Evolutionary conservation across 2,797 vertebrate genomes (phyloP), one percentile per base, ranked within the genome.

Genomic region (Acanthis flammea): DNA sequence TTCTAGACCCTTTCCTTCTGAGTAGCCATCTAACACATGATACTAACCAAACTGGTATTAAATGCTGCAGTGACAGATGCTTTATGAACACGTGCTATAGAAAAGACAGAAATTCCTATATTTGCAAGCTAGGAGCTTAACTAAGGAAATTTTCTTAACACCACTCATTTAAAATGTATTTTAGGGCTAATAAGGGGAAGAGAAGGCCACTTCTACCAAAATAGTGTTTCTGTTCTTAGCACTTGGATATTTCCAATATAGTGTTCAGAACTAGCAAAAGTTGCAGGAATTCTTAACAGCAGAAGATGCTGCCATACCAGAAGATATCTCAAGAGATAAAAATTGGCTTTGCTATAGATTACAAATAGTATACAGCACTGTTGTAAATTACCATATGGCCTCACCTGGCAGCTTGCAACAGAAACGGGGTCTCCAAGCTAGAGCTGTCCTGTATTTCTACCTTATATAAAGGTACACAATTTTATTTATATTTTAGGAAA

Each of bases 191-290:
- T 22, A 74, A 15, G 31, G 74, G 80, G 60, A 85, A 90, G 60
- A 60, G 47, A 90, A 95, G 84, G 90, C 84, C 89, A 42, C 54
- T 78, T 65, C 65, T 79, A 92, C 19, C 39, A 90, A 68, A 94
- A 80, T 91, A 94, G 94, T 85, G 93, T 91, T 88, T 85, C 73
- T 5, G 7, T 80, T 90, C 55, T 88, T 74, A 72, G 82, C 39
- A 85, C 76, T 90, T 75, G 68, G 61, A 21, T 91, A 87, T 17
- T 94, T 91, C 72, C 48, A 72, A 68, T 73, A 91, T 95, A 97
- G 95, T 96, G 95, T 96, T 95, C 66, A 63, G 65, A 93, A 93
- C 1, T 88, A 80, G 86, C 82, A 89, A 80, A 95, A 88, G 77
- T 30, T 83, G 77, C 54, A 84, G 39, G 77, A 94, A 94, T 55